Base-by-base conservation (phyloP, 2,888 invertebrate genomes). In the Lapara coniferarum region DNA sequence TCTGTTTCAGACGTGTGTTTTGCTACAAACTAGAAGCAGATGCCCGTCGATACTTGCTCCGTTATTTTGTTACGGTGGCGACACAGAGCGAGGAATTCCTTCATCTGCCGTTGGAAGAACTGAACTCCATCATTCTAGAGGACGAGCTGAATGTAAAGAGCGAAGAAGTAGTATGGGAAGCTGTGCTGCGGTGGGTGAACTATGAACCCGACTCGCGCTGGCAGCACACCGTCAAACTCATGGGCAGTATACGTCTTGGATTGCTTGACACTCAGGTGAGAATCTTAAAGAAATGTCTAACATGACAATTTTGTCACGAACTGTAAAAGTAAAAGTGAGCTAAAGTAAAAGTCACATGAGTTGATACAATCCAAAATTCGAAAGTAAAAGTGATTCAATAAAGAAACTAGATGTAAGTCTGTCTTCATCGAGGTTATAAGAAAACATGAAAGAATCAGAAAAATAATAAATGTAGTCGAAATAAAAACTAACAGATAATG, bases 81-180 rank as follows among this genome's bases (percentile, higher is more conserved):
- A 93, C 95, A 57, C 95, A 95, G 78, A 97, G 97, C 84, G 95
- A 95, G 52, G 97, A 98, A 84, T 95, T 98, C 74, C 90, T 97
- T 51, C 94, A 96, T 74, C 87, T 98, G 72, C 94, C 95, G 8
- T 92, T 97, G 44, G 95, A 96, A 16, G 97, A 98, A 83, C 92
- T 98, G 44, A 95, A 95, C 72, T 95, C 95, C 69, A 95, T 98
- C 67, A 96, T 98, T 73, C 95, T 96, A 66, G 96, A 97, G 68
- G 98, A 98, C 82, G 96, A 97, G 82, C 90, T 98, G 51, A 98
- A 98, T 85, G 97, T 97, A 0, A 97, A 97, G 77, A 97, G 96
- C 81, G 98, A 98, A 85, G 98, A 97, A 85, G 95, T 95, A 0
- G 97, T 97, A 0, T 98, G 98, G 98, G 97, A 97, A 82, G 95